phyloP scores from a whole-genome alignment of 2,797 vertebrate species.

The Danio jaintianensis region DNA sequence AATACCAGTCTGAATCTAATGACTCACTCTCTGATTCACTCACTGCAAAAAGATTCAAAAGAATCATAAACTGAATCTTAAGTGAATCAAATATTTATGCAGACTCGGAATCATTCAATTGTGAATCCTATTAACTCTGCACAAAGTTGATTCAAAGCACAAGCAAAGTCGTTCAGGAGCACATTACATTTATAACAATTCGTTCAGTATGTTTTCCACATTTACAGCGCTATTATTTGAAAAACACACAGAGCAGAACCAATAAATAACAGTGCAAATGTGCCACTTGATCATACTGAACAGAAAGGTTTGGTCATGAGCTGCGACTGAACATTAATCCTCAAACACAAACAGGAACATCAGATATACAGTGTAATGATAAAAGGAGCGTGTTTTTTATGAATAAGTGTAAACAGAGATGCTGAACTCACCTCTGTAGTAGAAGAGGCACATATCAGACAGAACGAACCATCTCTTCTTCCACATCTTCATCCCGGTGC shows the following conservation, averaged over 20 bases:
- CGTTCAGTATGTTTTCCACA: background rate
- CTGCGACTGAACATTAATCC: background rate
- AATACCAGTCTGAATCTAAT: background rate
- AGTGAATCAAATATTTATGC: background rate
- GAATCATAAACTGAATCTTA: background rate
- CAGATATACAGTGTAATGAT: too few relatives aligned
- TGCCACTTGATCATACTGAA: background rate
- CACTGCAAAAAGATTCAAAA: background rate
- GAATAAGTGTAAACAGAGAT: background rate
- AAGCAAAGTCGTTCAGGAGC: too few relatives aligned
- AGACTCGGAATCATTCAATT: background rate
- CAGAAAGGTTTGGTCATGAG: background rate
- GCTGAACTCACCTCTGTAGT: conserved; percentile 93
- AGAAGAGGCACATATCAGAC: conserved; percentile 96
- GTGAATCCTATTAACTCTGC: background rate
- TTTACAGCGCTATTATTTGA: background rate
- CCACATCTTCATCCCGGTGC: conserved; percentile 98
- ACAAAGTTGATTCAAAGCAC: background rate
- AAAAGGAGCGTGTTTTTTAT: too few relatives aligned
- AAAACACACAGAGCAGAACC: background rate
- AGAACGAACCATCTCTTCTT: conserved; percentile 98
- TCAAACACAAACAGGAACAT: background rate
- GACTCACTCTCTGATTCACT: background rate
- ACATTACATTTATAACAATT: background rate
- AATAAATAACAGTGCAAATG: background rate